Conservation (phyloP, 2,888 invertebrate genomes). For the Hemaris fuciformis region DNA sequence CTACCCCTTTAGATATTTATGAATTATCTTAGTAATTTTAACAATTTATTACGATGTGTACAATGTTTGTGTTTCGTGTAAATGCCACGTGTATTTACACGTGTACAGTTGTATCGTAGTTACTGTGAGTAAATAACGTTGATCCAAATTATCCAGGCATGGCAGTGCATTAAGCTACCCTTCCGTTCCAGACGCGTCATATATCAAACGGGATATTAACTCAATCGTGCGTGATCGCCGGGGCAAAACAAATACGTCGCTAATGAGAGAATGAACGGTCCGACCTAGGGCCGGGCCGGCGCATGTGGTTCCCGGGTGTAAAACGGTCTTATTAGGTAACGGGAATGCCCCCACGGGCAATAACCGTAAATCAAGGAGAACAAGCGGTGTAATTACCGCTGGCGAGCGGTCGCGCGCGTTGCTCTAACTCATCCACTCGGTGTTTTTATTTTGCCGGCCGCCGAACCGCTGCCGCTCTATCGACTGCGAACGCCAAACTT, state of each 20-base stretch:
- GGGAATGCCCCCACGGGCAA: slow-evolving; percentile 80
- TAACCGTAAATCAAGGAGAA: slow-evolving; percentile 82
- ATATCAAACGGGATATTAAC: slow-evolving; percentile 73
- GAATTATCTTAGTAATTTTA: not conserved
- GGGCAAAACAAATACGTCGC: slow-evolving; percentile 74
- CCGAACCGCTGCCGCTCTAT: slow-evolving; percentile 73
- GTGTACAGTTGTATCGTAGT: slow-evolving; percentile 28
- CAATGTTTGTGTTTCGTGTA: too few species aligned
- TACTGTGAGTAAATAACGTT: slow-evolving; percentile 38
- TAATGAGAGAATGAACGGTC: slow-evolving; percentile 76
- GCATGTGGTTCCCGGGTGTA: slow-evolving; percentile 77
- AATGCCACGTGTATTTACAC: too few species aligned
- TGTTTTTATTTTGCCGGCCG: slow-evolving; percentile 79
- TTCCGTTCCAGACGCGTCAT: slow-evolving; percentile 61
- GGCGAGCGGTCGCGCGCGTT: slow-evolving; percentile 75
- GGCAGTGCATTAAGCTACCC: slow-evolving; percentile 47
- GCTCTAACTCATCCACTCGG: slow-evolving; percentile 78
- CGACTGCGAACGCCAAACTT: slow-evolving; percentile 72
- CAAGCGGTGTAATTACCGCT: slow-evolving; percentile 82
- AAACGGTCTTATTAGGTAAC: slow-evolving; percentile 81
- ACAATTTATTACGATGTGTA: too few species aligned
- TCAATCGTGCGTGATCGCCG: slow-evolving; percentile 70
- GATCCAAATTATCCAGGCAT: slow-evolving; percentile 44
- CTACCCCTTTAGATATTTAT: not conserved
- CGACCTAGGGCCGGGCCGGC: slow-evolving; percentile 55